Percentiles rank a stretch among this genome's conserved stretches.
These are phyloP conservation scores for Tethya wilhelma DNA, from an alignment of 37 sponge, comb jelly and placozoan species.

Conservation along the genomic window DNA sequence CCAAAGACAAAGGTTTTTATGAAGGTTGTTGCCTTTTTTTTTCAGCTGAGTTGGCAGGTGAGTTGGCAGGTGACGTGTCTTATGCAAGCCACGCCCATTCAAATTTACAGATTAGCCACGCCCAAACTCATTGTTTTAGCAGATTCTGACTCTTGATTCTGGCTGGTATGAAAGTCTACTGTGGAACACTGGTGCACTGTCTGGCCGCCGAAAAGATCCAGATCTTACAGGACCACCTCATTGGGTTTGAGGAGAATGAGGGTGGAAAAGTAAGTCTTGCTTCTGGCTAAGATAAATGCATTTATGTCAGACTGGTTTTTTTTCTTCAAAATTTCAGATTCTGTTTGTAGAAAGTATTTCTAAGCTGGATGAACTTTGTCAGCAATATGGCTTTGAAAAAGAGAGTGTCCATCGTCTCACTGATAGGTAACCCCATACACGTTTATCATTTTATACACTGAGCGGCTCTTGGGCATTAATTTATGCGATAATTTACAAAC, in stretches of 20 bases:
- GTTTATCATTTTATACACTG: no score
- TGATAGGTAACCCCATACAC: slow-evolving; percentile 1
- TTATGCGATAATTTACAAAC: no score
- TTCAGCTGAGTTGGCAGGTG: not conserved
- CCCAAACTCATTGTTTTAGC: no score
- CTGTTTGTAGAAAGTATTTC: slow-evolving; percentile 13
- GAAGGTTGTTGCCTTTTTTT: not conserved
- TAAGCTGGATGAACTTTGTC: not conserved
- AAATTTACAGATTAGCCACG: not conserved
- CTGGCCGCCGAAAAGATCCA: not conserved
- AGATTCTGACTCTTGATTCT: not conserved
- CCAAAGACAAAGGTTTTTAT: not conserved
- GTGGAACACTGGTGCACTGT: slow-evolving; percentile 28
- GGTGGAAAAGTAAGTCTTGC: slow-evolving; percentile 24
- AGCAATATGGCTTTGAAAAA: slow-evolving; percentile 5
- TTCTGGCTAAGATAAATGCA: not conserved
- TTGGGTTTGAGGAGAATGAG: slow-evolving; percentile 26
- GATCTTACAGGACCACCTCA: slow-evolving; percentile 25
- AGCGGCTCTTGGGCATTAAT: no score
- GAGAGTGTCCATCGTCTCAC: not conserved
- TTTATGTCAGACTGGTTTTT: not conserved
- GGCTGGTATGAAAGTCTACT: slow-evolving; percentile 8
- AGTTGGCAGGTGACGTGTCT: not conserved
- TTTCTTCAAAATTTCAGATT: not conserved
- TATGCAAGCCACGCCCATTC: not conserved